Percentiles rank a stretch among this genome's conserved stretches.
These are phyloP conservation scores for Microcebus tavaratra DNA, from an alignment of 2,113 vertebrate species.

Conservation along the genomic window DNA sequence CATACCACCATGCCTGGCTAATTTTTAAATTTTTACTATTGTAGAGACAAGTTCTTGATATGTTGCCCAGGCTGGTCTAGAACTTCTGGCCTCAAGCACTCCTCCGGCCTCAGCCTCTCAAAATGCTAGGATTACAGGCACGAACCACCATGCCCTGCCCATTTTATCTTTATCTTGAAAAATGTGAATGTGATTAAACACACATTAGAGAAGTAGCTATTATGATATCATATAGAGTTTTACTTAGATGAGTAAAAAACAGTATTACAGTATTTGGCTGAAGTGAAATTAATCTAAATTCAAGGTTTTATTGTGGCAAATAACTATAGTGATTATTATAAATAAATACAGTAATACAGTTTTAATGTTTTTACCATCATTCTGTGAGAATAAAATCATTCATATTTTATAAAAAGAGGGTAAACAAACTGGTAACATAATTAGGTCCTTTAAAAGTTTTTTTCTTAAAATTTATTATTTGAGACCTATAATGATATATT, in stretches of 20 bases:
- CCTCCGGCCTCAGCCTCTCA: too few relatives aligned
- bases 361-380: constrained; percentile 11
- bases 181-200: neutral
- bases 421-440: neutral
- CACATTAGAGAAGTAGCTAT: neutral
- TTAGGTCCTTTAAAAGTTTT: neutral
- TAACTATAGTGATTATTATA: neutral
- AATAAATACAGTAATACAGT: neutral
- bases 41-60: too few relatives aligned
- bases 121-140: too few relatives aligned
- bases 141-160: too few relatives aligned
- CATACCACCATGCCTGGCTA: too few relatives aligned
- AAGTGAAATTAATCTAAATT: neutral
- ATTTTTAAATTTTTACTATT: too few relatives aligned
- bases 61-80: too few relatives aligned
- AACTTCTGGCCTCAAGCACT: too few relatives aligned
- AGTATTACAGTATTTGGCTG: neutral
- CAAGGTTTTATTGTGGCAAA: neutral
- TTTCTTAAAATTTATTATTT: neutral
- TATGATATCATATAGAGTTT: neutral
- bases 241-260: neutral
- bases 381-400: neutral
- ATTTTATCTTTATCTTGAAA: neutral
- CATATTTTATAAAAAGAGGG: neutral
- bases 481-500: neutral